Evolutionary conservation across 2,113 vertebrate species (phyloP).

Genomic region (Choloepus hoffmanni): DNA sequence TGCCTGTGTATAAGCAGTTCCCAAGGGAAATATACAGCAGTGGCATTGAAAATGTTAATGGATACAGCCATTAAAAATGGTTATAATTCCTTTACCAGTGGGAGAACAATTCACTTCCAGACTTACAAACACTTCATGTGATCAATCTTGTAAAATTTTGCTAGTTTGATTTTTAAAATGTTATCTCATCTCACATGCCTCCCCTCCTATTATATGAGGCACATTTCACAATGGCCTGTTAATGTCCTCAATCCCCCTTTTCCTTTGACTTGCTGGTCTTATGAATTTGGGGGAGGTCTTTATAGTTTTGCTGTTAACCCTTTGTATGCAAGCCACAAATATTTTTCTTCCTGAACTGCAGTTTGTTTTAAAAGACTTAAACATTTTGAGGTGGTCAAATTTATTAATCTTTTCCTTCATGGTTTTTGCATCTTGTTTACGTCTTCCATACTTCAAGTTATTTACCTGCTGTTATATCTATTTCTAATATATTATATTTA

Average conservation of each 20-base stretch:
- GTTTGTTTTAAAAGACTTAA: not conserved
- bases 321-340: not conserved
- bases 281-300: not conserved
- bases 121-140: not conserved
- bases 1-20: not conserved
- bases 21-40: not conserved
- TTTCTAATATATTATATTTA: slow-evolving; percentile 15
- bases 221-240: not conserved
- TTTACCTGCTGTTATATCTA: not conserved
- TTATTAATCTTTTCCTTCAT: not conserved
- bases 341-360: not conserved
- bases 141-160: not conserved
- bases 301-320: not conserved
- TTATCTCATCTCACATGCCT: not conserved
- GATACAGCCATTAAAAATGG: no score
- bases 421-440: not conserved
- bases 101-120: not conserved
- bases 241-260: not conserved
- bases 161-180: not conserved
- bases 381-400: not conserved
- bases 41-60: not conserved
- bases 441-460: not conserved
- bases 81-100: not conserved
- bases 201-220: not conserved
- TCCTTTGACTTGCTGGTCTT: not conserved